Percentiles rank a stretch among this genome's conserved stretches.
Evolutionary conservation across 37 sponge, comb jelly and placozoan species (phyloP).

Genomic region (Diacarnus erythraeanus): DNA sequence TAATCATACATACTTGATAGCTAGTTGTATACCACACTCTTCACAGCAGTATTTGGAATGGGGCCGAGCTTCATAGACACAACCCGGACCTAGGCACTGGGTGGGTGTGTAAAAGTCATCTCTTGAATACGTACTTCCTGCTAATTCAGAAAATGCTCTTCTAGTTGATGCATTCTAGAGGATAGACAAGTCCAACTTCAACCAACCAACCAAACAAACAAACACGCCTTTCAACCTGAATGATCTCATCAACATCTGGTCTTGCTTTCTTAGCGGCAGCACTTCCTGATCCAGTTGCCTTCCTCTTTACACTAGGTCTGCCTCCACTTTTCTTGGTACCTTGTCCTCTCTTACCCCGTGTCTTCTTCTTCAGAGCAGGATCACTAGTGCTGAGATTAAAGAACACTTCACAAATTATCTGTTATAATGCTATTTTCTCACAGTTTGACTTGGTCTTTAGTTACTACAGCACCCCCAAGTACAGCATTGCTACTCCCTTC

Average conservation of each 20-base stretch:
- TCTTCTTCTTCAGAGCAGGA: conserved; percentile 2
- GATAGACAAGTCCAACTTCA: too few relatives aligned
- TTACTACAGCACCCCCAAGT: neutral
- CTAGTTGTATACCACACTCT: conserved; percentile 92
- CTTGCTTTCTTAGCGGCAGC: neutral
- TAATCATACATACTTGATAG: conserved; percentile 41
- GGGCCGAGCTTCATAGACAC: conserved; percentile 76
- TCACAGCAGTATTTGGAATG: conserved; percentile 95
- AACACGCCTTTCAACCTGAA: neutral
- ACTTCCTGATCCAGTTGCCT: neutral
- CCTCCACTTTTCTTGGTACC: neutral
- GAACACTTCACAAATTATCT: too few relatives aligned
- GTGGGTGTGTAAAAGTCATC: conserved; percentile 23
- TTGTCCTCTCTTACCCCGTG: neutral
- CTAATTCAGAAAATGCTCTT: neutral
- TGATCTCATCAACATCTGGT: neutral
- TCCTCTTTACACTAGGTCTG: neutral
- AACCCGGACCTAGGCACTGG: conserved; percentile 91
- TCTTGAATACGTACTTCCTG: neutral
- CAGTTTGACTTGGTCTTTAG: neutral
- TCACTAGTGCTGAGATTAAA: too few relatives aligned
- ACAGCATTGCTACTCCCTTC: neutral
- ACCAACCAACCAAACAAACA: neutral
- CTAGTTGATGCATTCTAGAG: conserved; percentile 1
- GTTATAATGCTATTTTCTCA: too few relatives aligned